These are phyloP conservation scores for Seriola quinqueradiata DNA, from an alignment of 2,113 vertebrate genomes.

Conservation along the genomic window DNA sequence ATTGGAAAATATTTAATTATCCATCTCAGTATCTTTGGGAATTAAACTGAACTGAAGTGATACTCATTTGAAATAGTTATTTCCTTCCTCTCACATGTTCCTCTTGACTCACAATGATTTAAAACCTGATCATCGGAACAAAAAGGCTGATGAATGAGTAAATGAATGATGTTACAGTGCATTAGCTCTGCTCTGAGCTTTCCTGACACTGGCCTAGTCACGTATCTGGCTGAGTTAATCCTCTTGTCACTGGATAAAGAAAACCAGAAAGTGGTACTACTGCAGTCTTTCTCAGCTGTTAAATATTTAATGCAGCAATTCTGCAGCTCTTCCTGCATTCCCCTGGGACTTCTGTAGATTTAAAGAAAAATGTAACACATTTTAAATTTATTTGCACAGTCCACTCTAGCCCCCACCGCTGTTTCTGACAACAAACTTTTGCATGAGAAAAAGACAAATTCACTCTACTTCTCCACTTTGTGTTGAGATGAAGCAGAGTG, in stretches of 20 bases:
- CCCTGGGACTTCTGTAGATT: slow-evolving; percentile 28
- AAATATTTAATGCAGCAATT: slow-evolving; percentile 63
- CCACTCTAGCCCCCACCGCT: background rate
- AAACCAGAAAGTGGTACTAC: slow-evolving; percentile 9
- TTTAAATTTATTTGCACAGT: slow-evolving; percentile 12
- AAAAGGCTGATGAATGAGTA: slow-evolving; percentile 17
- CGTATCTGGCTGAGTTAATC: slow-evolving; percentile 16
- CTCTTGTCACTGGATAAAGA: slow-evolving; percentile 9
- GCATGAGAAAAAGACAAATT: background rate
- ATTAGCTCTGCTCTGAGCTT: slow-evolving; percentile 7
- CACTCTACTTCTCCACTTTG: background rate
- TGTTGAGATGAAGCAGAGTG: slow-evolving; percentile 20
- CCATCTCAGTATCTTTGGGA: slow-evolving; percentile 3
- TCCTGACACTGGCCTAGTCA: background rate
- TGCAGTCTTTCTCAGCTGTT: slow-evolving; percentile 50
- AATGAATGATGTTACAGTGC: slow-evolving; percentile 17
- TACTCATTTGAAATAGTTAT: slow-evolving; percentile 11
- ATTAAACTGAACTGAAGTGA: slow-evolving; percentile 25
- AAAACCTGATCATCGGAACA: background rate
- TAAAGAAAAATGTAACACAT: slow-evolving; percentile 21
- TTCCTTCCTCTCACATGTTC: background rate
- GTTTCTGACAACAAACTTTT: background rate
- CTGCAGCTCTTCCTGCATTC: slow-evolving; percentile 13
- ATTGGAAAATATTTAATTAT: background rate
- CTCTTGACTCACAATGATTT: slow-evolving; percentile 5